A percentile compares a stretch with the other conserved stretches of the same genome.
phyloP scores from a whole-genome alignment of 2,113 vertebrate genomes.

The Numenius arquata region DNA sequence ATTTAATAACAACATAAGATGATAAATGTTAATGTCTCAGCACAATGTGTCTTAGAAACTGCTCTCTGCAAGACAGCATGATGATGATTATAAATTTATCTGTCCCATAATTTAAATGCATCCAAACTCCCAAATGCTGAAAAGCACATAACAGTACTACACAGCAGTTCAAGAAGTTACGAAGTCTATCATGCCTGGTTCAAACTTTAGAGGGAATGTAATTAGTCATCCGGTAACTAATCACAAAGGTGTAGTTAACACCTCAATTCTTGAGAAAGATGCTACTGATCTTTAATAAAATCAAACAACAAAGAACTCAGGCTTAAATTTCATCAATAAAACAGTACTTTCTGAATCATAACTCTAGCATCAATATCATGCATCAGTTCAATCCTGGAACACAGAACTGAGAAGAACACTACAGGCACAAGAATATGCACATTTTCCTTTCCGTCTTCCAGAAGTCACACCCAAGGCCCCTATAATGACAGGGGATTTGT shows the following conservation, averaged over 20 bases:
- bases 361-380: background rate
- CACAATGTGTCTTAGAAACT: conserved; percentile 12
- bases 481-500: background rate
- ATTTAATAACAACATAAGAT: conserved; percentile 6
- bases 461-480: background rate
- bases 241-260: background rate
- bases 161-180: background rate
- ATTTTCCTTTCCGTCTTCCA: background rate
- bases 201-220: background rate
- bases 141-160: background rate
- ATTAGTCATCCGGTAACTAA: background rate
- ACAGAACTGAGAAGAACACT: background rate
- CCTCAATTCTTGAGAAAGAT: background rate
- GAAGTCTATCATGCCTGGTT: background rate
- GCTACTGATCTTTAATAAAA: background rate
- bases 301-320: background rate
- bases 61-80: background rate
- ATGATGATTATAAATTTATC: background rate
- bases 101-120: conserved; percentile 3
- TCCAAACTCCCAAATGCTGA: background rate
- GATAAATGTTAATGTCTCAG: background rate
- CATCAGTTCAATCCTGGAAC: background rate
- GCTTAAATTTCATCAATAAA: background rate
- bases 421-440: background rate
- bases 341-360: background rate